Percentiles rank a stretch among this genome's conserved stretches.
Conservation (phyloP, 2,113 vertebrate species). For the Petroica traversi region DNA sequence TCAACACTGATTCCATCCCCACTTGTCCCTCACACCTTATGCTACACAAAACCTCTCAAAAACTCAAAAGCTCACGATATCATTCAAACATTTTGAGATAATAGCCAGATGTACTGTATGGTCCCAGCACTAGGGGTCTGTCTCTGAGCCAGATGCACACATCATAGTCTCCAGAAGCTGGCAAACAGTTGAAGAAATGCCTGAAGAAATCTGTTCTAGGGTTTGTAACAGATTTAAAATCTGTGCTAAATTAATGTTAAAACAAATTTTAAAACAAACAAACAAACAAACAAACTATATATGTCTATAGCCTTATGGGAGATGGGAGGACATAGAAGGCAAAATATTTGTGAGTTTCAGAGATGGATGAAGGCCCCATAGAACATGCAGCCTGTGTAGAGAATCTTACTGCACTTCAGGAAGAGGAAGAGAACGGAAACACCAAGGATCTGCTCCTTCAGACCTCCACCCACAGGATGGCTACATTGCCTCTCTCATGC, state of each 20-base stretch:
- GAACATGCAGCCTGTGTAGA: not conserved
- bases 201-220: not conserved
- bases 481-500: not conserved
- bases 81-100: not conserved
- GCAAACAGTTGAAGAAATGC: not conserved
- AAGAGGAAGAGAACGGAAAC: not conserved
- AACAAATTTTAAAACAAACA: not conserved
- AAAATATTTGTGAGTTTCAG: not conserved
- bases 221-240: not conserved
- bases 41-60: not conserved
- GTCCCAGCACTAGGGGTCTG: not conserved
- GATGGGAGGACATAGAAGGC: not conserved
- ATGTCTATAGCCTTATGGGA: not conserved
- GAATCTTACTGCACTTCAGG: not conserved
- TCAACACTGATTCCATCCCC: not conserved
- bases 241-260: not conserved
- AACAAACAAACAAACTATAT: rapidly evolving
- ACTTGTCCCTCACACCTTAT: not conserved
- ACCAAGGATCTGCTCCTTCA: not conserved
- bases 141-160: not conserved
- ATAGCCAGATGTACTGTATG: not conserved
- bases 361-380: not conserved
- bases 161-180: not conserved
- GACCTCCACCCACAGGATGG: not conserved
- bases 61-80: not conserved